These are phyloP conservation scores for Acropora yongei DNA, from an alignment of 64 coral and sea anemone genomes.

Conservation along the genomic window DNA sequence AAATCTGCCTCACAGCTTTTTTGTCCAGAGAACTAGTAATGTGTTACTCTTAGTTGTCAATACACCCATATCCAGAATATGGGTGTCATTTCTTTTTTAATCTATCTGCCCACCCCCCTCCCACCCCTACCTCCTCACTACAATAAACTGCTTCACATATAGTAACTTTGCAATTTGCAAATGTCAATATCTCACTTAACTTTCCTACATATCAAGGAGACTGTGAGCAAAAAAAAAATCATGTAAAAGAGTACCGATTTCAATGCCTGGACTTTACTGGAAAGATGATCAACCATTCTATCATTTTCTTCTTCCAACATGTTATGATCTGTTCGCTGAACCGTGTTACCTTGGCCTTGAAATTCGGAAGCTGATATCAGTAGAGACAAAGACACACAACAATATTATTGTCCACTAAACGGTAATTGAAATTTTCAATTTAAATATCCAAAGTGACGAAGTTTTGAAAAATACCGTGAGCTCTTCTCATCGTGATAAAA, in stretches of 20 bases:
- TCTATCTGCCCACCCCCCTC: no score
- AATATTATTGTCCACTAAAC: neutral
- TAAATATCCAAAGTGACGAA: neutral
- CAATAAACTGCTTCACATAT: no score
- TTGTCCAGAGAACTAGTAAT: no score
- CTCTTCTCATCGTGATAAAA: constrained; percentile 77
- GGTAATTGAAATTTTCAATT: neutral
- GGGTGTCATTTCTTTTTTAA: no score
- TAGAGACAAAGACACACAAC: constrained; percentile 9
- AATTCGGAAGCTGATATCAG: constrained; percentile 61
- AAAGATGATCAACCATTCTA: constrained; percentile 72
- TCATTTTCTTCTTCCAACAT: constrained; percentile 98
- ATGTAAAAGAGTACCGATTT: constrained; percentile 76
- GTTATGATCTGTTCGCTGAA: constrained; percentile 76
- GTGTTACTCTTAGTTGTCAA: no score
- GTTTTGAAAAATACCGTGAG: constrained; percentile 51
- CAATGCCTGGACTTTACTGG: constrained; percentile 92
- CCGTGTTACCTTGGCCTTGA: constrained; percentile 38
- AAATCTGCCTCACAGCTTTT: no score
- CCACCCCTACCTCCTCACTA: no score
- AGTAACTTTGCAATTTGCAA: neutral
- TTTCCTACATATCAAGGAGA: neutral
- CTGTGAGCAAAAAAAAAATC: no score
- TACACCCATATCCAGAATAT: no score
- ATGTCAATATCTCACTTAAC: neutral